Evolutionary conservation across 1,140 invertebrate genomes (phyloP).

Genomic region (Drosophila kikkawai): DNA sequence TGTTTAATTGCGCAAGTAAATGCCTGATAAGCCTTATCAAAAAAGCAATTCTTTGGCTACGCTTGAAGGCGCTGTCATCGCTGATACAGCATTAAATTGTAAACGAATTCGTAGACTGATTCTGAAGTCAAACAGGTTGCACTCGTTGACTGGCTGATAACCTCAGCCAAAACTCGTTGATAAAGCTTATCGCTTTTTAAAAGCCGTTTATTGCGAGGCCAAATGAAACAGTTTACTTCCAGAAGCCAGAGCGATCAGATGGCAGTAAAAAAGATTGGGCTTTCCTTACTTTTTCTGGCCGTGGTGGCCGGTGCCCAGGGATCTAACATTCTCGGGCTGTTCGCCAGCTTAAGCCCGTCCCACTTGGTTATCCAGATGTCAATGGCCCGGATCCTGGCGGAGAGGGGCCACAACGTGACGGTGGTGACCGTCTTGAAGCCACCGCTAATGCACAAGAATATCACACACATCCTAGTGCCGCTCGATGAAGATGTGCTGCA

Average conservation of each 20-base stretch:
- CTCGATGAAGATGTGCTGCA: conserved; percentile 28
- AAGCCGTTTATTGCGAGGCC: not conserved
- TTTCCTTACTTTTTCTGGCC: conserved; percentile 13
- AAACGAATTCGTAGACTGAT: not conserved
- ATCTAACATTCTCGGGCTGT: conserved; percentile 70
- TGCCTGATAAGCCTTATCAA: conserved; percentile 3
- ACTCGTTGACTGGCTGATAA: not conserved
- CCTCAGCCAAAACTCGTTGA: not conserved
- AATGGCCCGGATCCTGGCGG: conserved; percentile 60
- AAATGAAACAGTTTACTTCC: conserved; percentile 24
- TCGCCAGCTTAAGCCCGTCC: conserved; percentile 68
- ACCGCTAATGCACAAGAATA: conserved; percentile 46
- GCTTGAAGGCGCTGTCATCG: not conserved
- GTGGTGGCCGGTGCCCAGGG: conserved; percentile 31
- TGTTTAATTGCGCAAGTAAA: not conserved
- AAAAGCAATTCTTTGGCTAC: not conserved
- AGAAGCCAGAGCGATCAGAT: conserved; percentile 10
- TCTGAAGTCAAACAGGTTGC: not conserved
- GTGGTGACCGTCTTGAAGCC: conserved; percentile 64
- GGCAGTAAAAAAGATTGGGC: not conserved
- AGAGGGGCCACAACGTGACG: conserved; percentile 74
- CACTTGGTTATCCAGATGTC: conserved; percentile 78
- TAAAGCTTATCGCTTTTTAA: conserved; percentile 17
- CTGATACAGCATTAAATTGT: not conserved
- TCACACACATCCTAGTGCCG: conserved; percentile 49